These are phyloP conservation scores for Oreotrochilus melanogaster DNA, from an alignment of 2,113 vertebrate genomes.

Conservation along the genomic window DNA sequence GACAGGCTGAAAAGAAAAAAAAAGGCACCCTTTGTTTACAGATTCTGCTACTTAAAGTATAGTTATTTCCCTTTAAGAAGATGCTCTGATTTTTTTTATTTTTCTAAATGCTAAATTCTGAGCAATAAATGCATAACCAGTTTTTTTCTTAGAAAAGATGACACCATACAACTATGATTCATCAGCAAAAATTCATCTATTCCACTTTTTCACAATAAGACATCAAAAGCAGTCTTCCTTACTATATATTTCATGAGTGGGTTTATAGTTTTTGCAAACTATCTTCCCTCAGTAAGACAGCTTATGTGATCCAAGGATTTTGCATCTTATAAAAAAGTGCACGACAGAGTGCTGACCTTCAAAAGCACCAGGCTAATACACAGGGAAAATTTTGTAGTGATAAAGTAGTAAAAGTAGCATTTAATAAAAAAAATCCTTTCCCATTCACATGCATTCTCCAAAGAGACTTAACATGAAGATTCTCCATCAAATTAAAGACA, in stretches of 20 bases:
- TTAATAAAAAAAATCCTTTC: not conserved
- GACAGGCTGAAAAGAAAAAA: not conserved
- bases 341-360: not conserved
- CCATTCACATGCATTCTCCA: not conserved
- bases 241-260: not conserved
- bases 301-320: not conserved
- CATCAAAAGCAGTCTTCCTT: not conserved
- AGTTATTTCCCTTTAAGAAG: not conserved
- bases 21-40: not conserved
- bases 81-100: not conserved
- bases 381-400: not conserved
- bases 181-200: not conserved
- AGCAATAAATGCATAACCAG: not conserved
- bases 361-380: not conserved
- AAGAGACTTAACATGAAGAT: not conserved
- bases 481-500: not conserved
- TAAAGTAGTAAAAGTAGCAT: not conserved
- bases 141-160: not conserved
- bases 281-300: not conserved
- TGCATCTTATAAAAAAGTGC: not conserved
- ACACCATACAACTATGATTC: not conserved
- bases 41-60: not conserved
- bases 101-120: not conserved
- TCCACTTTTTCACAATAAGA: not conserved
- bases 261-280: not conserved